Base-by-base conservation (phyloP, 2,888 invertebrate species). In the Labia minor region DNA sequence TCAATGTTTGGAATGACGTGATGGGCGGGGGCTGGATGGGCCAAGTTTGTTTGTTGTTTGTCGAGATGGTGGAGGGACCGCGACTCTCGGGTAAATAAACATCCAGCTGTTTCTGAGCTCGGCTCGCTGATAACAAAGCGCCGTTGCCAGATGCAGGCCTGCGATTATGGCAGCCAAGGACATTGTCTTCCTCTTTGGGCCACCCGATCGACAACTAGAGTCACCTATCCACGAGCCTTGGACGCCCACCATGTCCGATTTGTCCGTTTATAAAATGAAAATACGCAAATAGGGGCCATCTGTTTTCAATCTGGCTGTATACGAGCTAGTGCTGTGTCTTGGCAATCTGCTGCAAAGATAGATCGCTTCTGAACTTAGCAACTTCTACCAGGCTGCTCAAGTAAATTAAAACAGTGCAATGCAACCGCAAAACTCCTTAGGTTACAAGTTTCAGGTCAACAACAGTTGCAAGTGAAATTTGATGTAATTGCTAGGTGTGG, bases 11-110 rank as follows among this genome's bases (percentile, higher is more conserved):
- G 14, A 49, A 49, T 49, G 49, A 49, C 49, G 49, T 49, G n/a
- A 49, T 16, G 49, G 49, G 49, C n/a, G 49, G 49, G 49, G n/a
- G 49, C 49, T 49, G 49, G 49, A 16, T n/a, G 21, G 66, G 66
- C 37, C 63, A 18, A 33, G 64, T 21, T 37, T 67, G 67, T 67
- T 67, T 67, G 67, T 67, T 67, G 67, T 67, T 67, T 67, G 67
- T 67, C 67, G 64, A 65, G 61, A 67, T 61, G 33, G 21, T 26
- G 21, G 26, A 64, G 19, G 26, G 64, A 18, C 33, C 64, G 64
- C 19, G 64, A 26, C 33, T 33, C 64, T 18, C 64, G 64, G 18
- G 64, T 64, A 64, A 64, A 64, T 64, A 64, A 64, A 64, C 64
- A 64, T 6, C 26, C 26, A 49, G 49, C 49, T 49, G 49, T 49